A percentile compares a stretch with the other conserved stretches of the same genome.
phyloP scores from a whole-genome alignment of 2,113 vertebrate genomes.

The Cynoglossus semilaevis region DNA sequence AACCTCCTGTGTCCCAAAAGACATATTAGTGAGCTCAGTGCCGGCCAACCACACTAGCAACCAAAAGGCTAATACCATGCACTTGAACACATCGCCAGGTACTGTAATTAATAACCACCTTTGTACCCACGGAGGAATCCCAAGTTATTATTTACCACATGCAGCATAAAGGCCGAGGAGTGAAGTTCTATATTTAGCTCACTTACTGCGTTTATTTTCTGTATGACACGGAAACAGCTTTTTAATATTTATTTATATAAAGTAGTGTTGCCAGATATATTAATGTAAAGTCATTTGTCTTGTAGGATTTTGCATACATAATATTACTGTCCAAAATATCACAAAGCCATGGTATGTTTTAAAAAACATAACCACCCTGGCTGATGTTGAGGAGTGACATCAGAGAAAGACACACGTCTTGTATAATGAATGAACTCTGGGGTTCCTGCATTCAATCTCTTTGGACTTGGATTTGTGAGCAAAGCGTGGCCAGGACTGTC shows the following conservation, averaged over 20 bases:
- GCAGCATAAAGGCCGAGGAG: conserved; percentile 37
- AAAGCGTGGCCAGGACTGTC: conserved; percentile 37
- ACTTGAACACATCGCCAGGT: conserved; percentile 60
- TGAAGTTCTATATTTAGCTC: conserved; percentile 7
- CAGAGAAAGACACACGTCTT: conserved; percentile 36
- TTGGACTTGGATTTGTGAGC: conserved; percentile 38
- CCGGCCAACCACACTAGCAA: conserved; percentile 75
- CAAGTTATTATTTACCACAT: conserved; percentile 52
- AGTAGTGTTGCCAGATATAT: too few relatives aligned
- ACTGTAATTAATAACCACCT: conserved; percentile 76
- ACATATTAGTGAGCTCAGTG: conserved; percentile 82
- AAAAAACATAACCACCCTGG: conserved; percentile 27
- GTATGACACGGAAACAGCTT: background rate
- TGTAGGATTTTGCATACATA: conserved; percentile 23
- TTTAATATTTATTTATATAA: background rate
- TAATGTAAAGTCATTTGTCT: too few relatives aligned
- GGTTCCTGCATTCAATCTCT: conserved; percentile 44
- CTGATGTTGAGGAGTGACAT: conserved; percentile 59
- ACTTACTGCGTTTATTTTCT: conserved; percentile 2
- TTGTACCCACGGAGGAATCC: conserved; percentile 25
- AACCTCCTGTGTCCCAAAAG: conserved; percentile 79
- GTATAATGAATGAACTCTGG: conserved; percentile 61
- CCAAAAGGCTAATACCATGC: conserved; percentile 59
- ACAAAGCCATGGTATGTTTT: conserved; percentile 64
- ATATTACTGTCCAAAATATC: conserved; percentile 86